Evolutionary conservation across 2,113 vertebrate genomes (phyloP), one percentile per base, ranked within the genome.

Genomic region (Odontesthes bonariensis): DNA sequence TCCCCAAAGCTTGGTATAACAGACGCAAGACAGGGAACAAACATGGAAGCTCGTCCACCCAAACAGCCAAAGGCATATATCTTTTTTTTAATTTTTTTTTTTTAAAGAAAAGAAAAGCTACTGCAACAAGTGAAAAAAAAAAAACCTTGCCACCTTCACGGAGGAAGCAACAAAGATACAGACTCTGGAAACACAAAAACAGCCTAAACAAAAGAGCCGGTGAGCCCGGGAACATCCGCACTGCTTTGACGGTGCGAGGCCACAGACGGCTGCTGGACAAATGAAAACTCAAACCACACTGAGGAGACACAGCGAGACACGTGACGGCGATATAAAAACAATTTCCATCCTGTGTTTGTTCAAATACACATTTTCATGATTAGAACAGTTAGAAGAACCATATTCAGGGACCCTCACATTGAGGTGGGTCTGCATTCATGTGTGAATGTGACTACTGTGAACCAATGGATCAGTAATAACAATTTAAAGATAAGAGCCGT

Each of bases 271-370:
- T 53, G 73, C 49, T 64, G 19, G 19, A 83, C 57, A 52, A 51
- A 53, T 65, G 58, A 51, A 73, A 60, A 75, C 62, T 57, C 72
- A 86, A 49, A 73, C 78, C 67, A 85, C 71, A 85, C 86, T 66
- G 51, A 64, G 27, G 72, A 87, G 67, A 89, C 86, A 84, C 57
- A 84, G 64, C 42, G 42, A 59, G 79, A 92, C 83, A 88, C 70
- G 88, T 31, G 81, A 82, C 53, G 1, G 33, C 62, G 71, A 62
- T 61, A 38, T 38, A 8, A 40, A 61, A 66, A 85, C 68, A 74
- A 20, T 46, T 20, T 23, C 11, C 52, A 57, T 46, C 64, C 22
- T 59, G 65, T 42, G 51, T 49, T 33, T 69, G 44, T 81, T 56
- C 75, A 47, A 20, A 63, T 44, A 38, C 20, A 64, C 20, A 27